Evolutionary conservation across 2,888 invertebrate species (phyloP).

Genomic region (Bombylius major): DNA sequence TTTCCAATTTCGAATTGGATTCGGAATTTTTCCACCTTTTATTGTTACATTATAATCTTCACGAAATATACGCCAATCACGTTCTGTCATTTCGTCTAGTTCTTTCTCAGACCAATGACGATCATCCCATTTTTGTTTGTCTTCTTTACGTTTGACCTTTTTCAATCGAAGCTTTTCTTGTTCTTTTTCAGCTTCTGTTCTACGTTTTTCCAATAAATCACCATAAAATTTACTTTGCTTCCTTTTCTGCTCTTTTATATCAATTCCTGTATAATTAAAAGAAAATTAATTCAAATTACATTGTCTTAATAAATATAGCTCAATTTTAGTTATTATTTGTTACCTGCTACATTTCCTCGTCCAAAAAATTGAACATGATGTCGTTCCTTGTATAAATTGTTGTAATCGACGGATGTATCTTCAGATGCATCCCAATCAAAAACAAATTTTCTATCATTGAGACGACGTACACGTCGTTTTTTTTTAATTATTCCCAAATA

Average conservation of each 20-base stretch:
- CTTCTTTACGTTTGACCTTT: slow-evolving; percentile 88
- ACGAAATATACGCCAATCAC: slow-evolving; percentile 99
- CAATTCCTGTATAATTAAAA: slow-evolving; percentile 54
- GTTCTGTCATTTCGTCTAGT: slow-evolving; percentile 89
- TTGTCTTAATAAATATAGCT: no score
- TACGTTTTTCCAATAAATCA: slow-evolving; percentile 81
- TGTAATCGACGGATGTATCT: slow-evolving; percentile 97
- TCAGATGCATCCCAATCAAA: slow-evolving; percentile 99
- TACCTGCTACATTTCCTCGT: slow-evolving; percentile 78
- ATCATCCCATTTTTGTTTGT: slow-evolving; percentile 98
- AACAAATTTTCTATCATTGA: slow-evolving; percentile 98
- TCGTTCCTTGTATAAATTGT: slow-evolving; percentile 87
- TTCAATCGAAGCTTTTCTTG: slow-evolving; percentile 88
- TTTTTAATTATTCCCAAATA: slow-evolving; percentile 90
- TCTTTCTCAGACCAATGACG: slow-evolving; percentile 97
- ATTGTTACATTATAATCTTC: slow-evolving; percentile 99
- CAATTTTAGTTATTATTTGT: background rate
- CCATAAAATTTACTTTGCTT: slow-evolving; percentile 97
- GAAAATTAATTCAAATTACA: background rate
- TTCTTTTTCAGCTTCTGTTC: slow-evolving; percentile 93
- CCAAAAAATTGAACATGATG: slow-evolving; percentile 98
- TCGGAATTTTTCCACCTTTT: slow-evolving; percentile 94
- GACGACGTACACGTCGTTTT: slow-evolving; percentile 76
- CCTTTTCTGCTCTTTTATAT: slow-evolving; percentile 89
- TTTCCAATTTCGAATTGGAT: slow-evolving; percentile 90